These are phyloP conservation scores for Hyperoplus lanceolatus DNA, from an alignment of 2,797 vertebrate species.

Conservation along the genomic window DNA sequence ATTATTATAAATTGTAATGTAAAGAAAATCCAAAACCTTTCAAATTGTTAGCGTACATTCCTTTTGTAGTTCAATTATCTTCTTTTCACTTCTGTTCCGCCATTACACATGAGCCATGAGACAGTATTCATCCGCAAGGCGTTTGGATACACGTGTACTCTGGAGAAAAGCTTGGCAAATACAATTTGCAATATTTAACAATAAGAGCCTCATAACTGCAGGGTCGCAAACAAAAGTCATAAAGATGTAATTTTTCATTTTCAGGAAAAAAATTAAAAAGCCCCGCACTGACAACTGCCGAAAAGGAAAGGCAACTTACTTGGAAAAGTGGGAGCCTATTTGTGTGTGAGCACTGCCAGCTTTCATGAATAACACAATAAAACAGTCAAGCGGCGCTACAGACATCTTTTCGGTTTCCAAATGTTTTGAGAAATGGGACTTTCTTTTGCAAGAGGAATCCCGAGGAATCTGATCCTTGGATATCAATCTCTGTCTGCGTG, in stretches of 20 bases:
- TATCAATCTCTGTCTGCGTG: constrained; percentile 83
- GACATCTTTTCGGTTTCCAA: constrained; percentile 65
- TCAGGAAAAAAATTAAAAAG: constrained; percentile 39
- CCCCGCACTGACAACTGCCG: constrained; percentile 54
- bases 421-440: constrained; percentile 72
- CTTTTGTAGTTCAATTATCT: constrained; percentile 40
- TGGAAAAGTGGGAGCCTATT: constrained; percentile 59
- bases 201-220: constrained; percentile 46
- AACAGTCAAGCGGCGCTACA: constrained; percentile 50
- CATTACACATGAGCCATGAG: constrained; percentile 54
- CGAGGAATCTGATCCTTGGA: constrained; percentile 75
- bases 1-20: constrained; percentile 37
- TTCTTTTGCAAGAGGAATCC: constrained; percentile 71
- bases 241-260: constrained; percentile 64
- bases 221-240: constrained; percentile 39
- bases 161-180: constrained; percentile 53
- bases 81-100: constrained; percentile 19
- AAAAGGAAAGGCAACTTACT: constrained; percentile 54
- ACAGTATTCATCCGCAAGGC: constrained; percentile 61
- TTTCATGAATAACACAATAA: constrained; percentile 75
- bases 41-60: constrained; percentile 17
- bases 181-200: constrained; percentile 47
- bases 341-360: constrained; percentile 61
- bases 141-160: constrained; percentile 39
- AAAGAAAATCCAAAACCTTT: constrained; percentile 30